Conservation (phyloP, 2,113 vertebrate genomes). For the Malurus melanocephalus region DNA sequence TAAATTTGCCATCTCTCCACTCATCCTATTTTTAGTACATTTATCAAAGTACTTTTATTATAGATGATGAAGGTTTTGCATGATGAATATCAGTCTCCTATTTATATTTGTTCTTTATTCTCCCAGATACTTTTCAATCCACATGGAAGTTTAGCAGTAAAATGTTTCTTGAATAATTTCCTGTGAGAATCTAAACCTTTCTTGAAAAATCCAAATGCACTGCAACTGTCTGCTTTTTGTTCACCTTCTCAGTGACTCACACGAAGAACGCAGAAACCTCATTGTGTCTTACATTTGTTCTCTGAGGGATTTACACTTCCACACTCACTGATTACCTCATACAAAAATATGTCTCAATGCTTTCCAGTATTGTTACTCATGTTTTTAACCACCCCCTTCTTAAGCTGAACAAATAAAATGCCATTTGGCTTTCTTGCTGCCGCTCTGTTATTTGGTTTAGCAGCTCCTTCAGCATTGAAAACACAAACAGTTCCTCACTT, state of each 20-base stretch:
- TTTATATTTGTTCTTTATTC: neutral
- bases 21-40: neutral
- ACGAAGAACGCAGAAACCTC: neutral
- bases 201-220: neutral
- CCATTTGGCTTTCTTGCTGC: neutral
- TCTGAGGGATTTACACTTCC: neutral
- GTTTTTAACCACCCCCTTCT: neutral
- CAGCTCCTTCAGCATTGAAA: neutral
- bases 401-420: neutral
- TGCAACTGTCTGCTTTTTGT: neutral
- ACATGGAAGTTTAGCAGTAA: neutral
- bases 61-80: neutral
- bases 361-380: neutral
- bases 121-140: neutral
- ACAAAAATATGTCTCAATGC: neutral
- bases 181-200: neutral
- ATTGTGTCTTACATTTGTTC: neutral
- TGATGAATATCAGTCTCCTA: neutral
- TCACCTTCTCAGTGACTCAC: neutral
- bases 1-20: neutral
- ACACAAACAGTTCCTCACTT: neutral
- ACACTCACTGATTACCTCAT: neutral
- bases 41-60: neutral
- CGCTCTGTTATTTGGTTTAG: neutral
- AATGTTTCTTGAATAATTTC: neutral